phyloP scores from a whole-genome alignment of 2,888 invertebrate species.

The Autographa pulchrina region DNA sequence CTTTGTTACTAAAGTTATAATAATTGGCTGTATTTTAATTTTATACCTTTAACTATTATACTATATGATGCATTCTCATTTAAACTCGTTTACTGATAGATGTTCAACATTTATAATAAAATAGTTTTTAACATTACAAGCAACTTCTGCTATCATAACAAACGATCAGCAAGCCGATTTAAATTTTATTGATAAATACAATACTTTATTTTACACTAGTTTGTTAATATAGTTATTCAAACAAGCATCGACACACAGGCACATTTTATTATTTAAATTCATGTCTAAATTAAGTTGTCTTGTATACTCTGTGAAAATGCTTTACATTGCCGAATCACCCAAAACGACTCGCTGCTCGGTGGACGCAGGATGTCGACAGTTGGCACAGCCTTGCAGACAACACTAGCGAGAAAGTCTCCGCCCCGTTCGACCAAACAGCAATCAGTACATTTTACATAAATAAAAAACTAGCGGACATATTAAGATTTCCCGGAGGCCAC shows the following conservation, averaged over 20 bases:
- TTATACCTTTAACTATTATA: conserved; percentile 44
- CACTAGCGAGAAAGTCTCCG: conserved; percentile 19
- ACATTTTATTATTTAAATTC: conserved; percentile 71
- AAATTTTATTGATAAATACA: conserved; percentile 53
- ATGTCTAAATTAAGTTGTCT: conserved; percentile 45
- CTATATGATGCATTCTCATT: conserved; percentile 50
- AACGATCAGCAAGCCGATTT: conserved; percentile 49
- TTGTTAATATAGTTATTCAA: conserved; percentile 61
- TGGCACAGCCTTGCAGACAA: conserved; percentile 51
- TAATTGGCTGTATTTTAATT: conserved; percentile 39
- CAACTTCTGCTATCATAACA: conserved; percentile 36
- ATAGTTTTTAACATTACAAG: conserved; percentile 55
- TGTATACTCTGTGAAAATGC: conserved; percentile 60
- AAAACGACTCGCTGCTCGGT: conserved; percentile 53
- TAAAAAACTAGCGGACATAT: conserved; percentile 57
- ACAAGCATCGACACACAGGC: conserved; percentile 72
- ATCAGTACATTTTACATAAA: conserved; percentile 56
- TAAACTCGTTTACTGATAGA: conserved; percentile 50
- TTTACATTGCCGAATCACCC: conserved; percentile 82
- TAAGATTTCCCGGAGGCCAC: conserved; percentile 49
- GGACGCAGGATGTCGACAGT: conserved; percentile 35
- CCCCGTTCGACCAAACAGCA: conserved; percentile 53
- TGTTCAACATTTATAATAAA: conserved; percentile 58
- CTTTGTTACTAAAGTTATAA: conserved; percentile 28
- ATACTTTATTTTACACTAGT: conserved; percentile 58